Evolutionary conservation across 2,888 invertebrate genomes (phyloP).

Genomic region (Aphrophora alni): DNA sequence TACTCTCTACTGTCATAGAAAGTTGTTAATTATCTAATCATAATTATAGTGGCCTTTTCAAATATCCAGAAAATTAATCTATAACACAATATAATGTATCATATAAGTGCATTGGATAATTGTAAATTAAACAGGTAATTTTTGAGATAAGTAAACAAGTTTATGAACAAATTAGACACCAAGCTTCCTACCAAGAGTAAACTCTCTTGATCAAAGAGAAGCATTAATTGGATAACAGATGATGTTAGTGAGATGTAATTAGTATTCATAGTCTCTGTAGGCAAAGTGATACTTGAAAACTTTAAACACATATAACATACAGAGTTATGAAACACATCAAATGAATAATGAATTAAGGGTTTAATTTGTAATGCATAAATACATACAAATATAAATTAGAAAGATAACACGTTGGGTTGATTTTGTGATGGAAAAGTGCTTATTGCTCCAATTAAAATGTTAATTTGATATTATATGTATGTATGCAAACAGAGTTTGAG

Average conservation of each 20-base stretch:
- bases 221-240: neutral
- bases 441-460: neutral
- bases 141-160: no score
- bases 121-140: no score
- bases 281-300: neutral
- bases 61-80: no score
- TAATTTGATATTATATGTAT: neutral
- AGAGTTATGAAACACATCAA: neutral
- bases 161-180: neutral
- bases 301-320: neutral
- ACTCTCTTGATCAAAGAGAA: neutral
- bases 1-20: no score
- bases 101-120: no score
- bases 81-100: no score
- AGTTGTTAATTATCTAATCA: no score
- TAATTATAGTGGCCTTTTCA: no score
- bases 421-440: neutral
- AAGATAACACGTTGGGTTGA: neutral
- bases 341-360: neutral
- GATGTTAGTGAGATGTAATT: neutral
- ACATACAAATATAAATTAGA: neutral
- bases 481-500: no score
- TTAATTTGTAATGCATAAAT: slow-evolving; percentile 1
- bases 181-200: neutral
- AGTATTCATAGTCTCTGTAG: neutral